Evolutionary conservation across 2,113 vertebrate species (phyloP), one percentile per base, ranked within the genome.

Genomic region (Aix galericulata): DNA sequence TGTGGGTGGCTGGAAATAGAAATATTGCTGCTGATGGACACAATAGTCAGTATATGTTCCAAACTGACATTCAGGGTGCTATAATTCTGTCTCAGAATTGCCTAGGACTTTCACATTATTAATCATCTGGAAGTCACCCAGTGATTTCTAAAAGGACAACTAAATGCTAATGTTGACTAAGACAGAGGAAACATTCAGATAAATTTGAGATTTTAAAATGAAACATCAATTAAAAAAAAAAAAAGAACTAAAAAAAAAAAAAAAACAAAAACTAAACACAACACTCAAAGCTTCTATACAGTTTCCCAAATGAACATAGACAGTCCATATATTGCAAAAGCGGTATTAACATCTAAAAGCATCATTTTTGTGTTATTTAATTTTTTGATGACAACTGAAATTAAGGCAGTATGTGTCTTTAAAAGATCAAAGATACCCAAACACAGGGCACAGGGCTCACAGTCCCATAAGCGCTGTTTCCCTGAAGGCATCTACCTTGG

Each of bases 391-490:
- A 44, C 38, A 91, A 52, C 42, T 68, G 60, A 93, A 88, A 86
- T 56, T 68, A 74, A 91, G 38, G 26, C 52, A 78, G 26, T 52
- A 6, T 62, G 36, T 84, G 74, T 66, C 32, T 78, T 48, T 76
- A 68, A 64, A 84, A 89, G 77, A 93, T 89, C 74, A 92, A 94
- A 84, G 66, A 12, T 82, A 64, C 27, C 76, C 14, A 85, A 46
- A 53, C 26, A 75, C 25, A 78, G 22, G 55, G 29, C n/a, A 46
- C 60, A 83, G 64, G 67, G 56, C 86, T 89, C 75, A 36, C 12
- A 69, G 59, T 34, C 25, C 79, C 76, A 53, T 79, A 50, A 94
- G 16, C 23, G 71, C 22, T 25, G 8, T 32, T 83, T 12, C 72
- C 67, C 60, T 64, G 60, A 75, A 93, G 91, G 73, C 38, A 83